Evolutionary conservation across 2,113 vertebrate genomes (phyloP).

Genomic region (Pachypanchax playfairii): DNA sequence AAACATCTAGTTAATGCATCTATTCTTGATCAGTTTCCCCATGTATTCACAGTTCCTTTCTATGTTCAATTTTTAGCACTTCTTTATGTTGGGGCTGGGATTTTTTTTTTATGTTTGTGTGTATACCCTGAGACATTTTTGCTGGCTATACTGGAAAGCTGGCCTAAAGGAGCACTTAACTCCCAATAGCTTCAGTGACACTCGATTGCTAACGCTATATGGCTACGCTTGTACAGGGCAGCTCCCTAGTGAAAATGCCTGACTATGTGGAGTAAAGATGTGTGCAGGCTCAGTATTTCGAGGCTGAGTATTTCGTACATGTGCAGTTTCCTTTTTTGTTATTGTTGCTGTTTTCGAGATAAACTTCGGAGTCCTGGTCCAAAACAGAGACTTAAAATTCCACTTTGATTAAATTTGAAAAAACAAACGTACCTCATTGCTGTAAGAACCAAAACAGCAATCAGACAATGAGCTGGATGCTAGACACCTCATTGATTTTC

Average conservation of each 20-base stretch:
- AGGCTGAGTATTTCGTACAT: constrained; percentile 7
- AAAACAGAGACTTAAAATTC: constrained; percentile 21
- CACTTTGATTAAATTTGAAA: constrained; percentile 32
- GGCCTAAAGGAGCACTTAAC: constrained; percentile 28
- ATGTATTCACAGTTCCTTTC: background rate
- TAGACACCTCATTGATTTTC: constrained; percentile 69
- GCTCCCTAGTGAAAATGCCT: constrained; percentile 35
- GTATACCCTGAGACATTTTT: background rate
- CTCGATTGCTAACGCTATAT: constrained; percentile 8
- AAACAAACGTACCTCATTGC: constrained; percentile 51
- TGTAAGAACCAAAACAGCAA: constrained; percentile 67
- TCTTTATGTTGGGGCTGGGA: background rate
- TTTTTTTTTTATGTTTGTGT: background rate
- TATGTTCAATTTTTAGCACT: background rate
- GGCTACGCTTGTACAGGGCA: constrained; percentile 3
- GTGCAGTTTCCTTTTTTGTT: background rate
- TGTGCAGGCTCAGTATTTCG: background rate
- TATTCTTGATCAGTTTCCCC: background rate
- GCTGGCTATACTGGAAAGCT: constrained; percentile 10
- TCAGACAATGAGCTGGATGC: constrained; percentile 64
- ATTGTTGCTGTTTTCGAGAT: no score
- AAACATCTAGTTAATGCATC: background rate
- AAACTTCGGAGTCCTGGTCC: no score
- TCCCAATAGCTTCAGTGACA: constrained; percentile 27
- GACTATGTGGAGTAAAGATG: constrained; percentile 12